A percentile compares a stretch with the other conserved stretches of the same genome.
phyloP scores from a whole-genome alignment of 37 sponge, comb jelly and placozoan species.

The Halichondria panicea region DNA sequence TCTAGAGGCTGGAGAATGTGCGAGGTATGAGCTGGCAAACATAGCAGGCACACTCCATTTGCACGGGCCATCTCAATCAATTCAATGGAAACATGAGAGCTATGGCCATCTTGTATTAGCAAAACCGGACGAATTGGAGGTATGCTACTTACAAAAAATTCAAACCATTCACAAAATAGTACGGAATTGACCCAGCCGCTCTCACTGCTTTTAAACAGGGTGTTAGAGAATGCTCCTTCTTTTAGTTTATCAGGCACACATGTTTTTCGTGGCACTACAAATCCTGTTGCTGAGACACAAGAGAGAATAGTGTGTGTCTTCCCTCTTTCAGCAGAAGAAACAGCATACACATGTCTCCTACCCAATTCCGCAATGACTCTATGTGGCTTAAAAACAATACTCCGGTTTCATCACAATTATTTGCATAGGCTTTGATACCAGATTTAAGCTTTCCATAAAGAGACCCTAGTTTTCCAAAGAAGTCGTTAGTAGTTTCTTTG shows the following conservation, averaged over 20 bases:
- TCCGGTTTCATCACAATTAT: constrained; percentile 54
- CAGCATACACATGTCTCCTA: constrained; percentile 33
- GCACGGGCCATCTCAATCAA: constrained; percentile 60
- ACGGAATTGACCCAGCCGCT: constrained; percentile 63
- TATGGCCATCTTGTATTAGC: constrained; percentile 62
- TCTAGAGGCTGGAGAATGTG: constrained; percentile 68
- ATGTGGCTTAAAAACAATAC: constrained; percentile 38
- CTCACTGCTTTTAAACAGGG: constrained; percentile 50
- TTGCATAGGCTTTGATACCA: constrained; percentile 65
- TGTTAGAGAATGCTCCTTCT: constrained; percentile 42
- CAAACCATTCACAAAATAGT: constrained; percentile 53
- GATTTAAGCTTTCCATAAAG: constrained; percentile 49
- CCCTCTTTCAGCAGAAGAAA: constrained; percentile 53
- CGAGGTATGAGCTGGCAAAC: constrained; percentile 62
- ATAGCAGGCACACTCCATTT: constrained; percentile 45
- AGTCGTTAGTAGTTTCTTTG: constrained; percentile 33
- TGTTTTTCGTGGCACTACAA: constrained; percentile 47
- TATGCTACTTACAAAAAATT: constrained; percentile 41
- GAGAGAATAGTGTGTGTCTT: constrained; percentile 54
- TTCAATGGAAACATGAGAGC: constrained; percentile 53
- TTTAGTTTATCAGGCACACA: constrained; percentile 35
- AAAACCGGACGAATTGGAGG: constrained; percentile 59
- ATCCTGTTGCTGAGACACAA: constrained; percentile 62
- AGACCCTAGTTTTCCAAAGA: constrained; percentile 52
- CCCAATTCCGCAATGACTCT: constrained; percentile 49